Conservation (phyloP, 2,113 vertebrate species). For the Neolamprologus ventralis region DNA sequence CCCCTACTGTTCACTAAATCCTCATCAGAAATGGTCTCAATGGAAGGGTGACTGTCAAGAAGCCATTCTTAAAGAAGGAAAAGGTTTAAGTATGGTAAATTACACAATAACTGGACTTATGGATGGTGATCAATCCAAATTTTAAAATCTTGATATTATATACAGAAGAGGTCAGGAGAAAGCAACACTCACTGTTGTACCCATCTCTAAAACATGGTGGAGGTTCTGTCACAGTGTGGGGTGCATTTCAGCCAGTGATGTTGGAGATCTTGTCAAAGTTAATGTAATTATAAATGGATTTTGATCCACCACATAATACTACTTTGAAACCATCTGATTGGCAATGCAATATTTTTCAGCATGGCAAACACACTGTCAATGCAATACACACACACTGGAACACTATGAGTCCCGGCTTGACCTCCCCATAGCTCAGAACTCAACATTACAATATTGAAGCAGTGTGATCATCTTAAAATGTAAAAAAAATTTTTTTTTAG, state of each 20-base stretch:
- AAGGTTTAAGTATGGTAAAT: not conserved
- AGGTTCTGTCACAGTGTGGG: not conserved
- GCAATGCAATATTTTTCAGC: not conserved
- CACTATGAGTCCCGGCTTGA: not conserved
- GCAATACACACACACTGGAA: not conserved
- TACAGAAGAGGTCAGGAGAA: not conserved
- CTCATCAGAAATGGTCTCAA: not conserved
- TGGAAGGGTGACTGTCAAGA: not conserved
- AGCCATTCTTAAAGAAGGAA: not conserved
- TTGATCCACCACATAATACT: not conserved
- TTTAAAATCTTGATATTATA: not conserved
- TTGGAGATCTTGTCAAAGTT: not conserved
- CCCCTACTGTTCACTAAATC: not conserved
- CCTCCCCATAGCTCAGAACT: not conserved
- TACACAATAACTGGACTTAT: not conserved
- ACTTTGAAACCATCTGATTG: not conserved
- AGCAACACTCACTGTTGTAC: not conserved
- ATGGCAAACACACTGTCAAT: not conserved
- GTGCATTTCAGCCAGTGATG: not conserved
- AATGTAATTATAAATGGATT: not conserved
- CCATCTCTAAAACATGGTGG: not conserved
- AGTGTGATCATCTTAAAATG: not conserved
- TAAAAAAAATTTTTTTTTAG: fast-evolving
- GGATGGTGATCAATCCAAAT: not conserved
- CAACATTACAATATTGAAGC: not conserved